Evolutionary conservation across 2,888 invertebrate genomes (phyloP).

Genomic region (Synergus laeviventris): DNA sequence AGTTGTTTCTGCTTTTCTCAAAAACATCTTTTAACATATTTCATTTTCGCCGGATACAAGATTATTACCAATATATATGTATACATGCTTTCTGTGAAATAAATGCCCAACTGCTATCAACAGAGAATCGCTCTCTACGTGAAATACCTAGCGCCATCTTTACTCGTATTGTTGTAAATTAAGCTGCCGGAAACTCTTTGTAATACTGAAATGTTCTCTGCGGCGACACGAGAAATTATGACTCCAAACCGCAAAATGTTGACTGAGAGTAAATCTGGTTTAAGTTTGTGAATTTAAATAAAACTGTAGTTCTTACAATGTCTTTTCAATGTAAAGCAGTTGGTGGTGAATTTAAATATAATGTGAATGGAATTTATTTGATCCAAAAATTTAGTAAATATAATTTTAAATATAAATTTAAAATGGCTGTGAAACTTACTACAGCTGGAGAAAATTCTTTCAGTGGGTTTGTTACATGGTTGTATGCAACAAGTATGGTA

Average conservation of each 20-base stretch:
- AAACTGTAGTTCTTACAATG: neutral
- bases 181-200: slow-evolving; percentile 5
- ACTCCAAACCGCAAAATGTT: neutral
- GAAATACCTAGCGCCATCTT: slow-evolving; percentile 10
- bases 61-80: slow-evolving; percentile 37
- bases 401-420: neutral
- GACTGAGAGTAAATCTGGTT: neutral
- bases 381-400: slow-evolving; percentile 24
- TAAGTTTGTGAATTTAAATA: neutral
- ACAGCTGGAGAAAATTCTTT: slow-evolving; percentile 39
- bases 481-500: slow-evolving; percentile 52
- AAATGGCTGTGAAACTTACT: neutral
- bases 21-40: slow-evolving; percentile 12
- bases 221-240: neutral
- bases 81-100: slow-evolving; percentile 12
- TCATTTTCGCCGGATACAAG: slow-evolving; percentile 13
- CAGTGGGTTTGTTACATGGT: slow-evolving; percentile 48
- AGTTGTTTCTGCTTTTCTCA: slow-evolving; percentile 28
- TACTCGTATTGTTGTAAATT: slow-evolving; percentile 20
- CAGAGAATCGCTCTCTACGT: slow-evolving; percentile 8
- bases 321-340: neutral
- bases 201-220: slow-evolving; percentile 4
- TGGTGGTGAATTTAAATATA: slow-evolving; percentile 45
- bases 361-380: slow-evolving; percentile 51
- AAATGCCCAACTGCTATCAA: slow-evolving; percentile 4